Percentiles rank a stretch among this genome's conserved stretches.
Conservation (phyloP, 2,888 invertebrate genomes). For the Horisme vitalbata region DNA sequence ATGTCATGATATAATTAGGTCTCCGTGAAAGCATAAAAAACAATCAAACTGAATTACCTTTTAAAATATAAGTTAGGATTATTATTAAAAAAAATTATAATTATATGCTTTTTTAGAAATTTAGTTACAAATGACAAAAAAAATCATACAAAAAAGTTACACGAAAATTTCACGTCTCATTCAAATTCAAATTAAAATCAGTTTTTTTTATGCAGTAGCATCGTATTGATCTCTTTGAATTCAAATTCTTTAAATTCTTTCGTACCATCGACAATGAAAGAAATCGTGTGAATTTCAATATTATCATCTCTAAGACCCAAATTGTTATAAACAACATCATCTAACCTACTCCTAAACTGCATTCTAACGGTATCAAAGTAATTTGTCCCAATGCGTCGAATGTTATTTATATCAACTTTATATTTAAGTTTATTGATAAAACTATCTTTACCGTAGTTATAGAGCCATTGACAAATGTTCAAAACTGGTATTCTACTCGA, state of each 20-base stretch:
- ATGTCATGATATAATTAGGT: too few relatives aligned
- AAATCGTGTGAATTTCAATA: conserved; percentile 5
- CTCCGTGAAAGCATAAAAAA: too few relatives aligned
- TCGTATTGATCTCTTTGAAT: neutral
- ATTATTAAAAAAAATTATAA: too few relatives aligned
- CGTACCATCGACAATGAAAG: neutral
- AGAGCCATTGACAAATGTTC: conserved; percentile 30
- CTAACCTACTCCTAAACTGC: conserved; percentile 17
- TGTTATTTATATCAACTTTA: conserved; percentile 26
- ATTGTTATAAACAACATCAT: conserved; percentile 7
- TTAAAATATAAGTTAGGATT: too few relatives aligned
- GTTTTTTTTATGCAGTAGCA: too few relatives aligned
- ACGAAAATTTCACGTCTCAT: too few relatives aligned
- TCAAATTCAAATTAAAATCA: too few relatives aligned
- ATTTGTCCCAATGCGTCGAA: conserved; percentile 23
- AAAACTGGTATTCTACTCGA: conserved; percentile 17
- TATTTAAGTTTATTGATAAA: conserved; percentile 30
- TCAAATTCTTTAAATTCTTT: conserved; percentile 2
- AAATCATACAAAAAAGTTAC: too few relatives aligned
- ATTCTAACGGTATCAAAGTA: conserved; percentile 24
- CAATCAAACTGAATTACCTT: too few relatives aligned
- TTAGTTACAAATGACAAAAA: too few relatives aligned
- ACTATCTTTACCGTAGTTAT: conserved; percentile 27
- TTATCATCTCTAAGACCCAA: conserved; percentile 2
- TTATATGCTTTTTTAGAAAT: too few relatives aligned